These are phyloP conservation scores for Turritopsis rubra DNA, from an alignment of 30 jellyfish, hydroid and myxozoan species.

Conservation along the genomic window DNA sequence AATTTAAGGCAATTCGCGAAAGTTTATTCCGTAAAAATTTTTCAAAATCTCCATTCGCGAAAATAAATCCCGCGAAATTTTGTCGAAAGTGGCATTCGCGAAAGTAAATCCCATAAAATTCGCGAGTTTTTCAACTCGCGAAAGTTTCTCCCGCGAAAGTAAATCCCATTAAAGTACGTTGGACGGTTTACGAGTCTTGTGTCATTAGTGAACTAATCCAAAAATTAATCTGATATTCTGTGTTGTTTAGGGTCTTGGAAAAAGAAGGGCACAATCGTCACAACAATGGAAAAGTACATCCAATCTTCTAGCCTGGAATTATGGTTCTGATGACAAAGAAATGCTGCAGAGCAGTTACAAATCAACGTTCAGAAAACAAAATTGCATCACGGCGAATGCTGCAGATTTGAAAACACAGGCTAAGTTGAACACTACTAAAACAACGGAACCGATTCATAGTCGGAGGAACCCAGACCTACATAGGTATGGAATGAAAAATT, in stretches of 20 bases:
- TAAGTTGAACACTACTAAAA: background rate
- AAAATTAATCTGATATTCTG: background rate
- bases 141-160: too few relatives aligned
- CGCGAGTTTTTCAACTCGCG: too few relatives aligned
- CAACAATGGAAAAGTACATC: constrained; percentile 68
- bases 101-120: too few relatives aligned
- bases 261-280: constrained; percentile 28
- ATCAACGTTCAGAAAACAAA: constrained; percentile 11
- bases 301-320: constrained; percentile 47
- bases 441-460: constrained; percentile 61
- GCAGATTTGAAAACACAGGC: background rate
- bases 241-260: constrained; percentile 63
- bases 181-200: background rate
- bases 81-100: too few relatives aligned
- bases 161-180: too few relatives aligned
- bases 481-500: constrained; percentile 13
- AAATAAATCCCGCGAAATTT: too few relatives aligned
- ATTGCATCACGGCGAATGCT: background rate
- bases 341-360: constrained; percentile 21
- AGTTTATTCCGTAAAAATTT: too few relatives aligned
- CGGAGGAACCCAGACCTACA: constrained; percentile 38
- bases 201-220: too few relatives aligned
- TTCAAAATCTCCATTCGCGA: too few relatives aligned
- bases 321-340: background rate
- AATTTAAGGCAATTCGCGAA: too few relatives aligned